Evolutionary conservation across 2,113 vertebrate genomes (phyloP), one percentile per base, ranked within the genome.

Genomic region (Epinephelus cyanopodus): DNA sequence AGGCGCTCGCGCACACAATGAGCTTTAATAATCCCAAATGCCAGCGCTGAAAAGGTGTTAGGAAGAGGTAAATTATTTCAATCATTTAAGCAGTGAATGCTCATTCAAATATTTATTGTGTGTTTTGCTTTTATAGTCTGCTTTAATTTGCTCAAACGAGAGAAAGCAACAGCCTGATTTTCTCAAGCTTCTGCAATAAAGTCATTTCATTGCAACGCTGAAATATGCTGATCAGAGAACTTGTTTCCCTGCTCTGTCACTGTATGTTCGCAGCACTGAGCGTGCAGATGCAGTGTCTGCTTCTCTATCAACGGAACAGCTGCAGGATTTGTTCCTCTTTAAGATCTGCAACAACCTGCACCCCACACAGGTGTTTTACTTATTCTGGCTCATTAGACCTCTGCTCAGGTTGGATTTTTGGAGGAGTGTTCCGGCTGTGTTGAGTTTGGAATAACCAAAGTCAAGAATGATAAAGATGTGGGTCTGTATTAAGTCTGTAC

Each of bases 241-340:
- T 5, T 39, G 60, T 75, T 60, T 79, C 61, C 17, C 23, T 29
- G 66, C 61, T 77, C 19, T 25, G 62, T 60, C 29, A 42, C 12
- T n/a, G 39, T 57, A 42, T n/a, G 58, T 33, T 25, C 48, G 45
- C 77, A 69, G 57, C 63, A 7, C 7, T 0, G 37, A 66, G 54
- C 42, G 47, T 39, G 15, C 42, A 52, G 73, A 77, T 57, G 23
- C 53, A 65, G 0, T 0, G 9, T 42, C 17, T 29, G 62, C 64
- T 64, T 65, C 45, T 13, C 42, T 62, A 18, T 58, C 54, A 64
- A 50, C n/a, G 50, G 23, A 82, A 19, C 70, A 82, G 48, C 78
- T 75, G 74, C 47, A n/a, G 65, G 64, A 29, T 70, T 57, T 78
- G 63, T 70, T 74, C 10, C 54, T 58, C 4, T 50, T 54, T 63